Evolutionary conservation across 2,797 vertebrate species (phyloP), one percentile per base, ranked within the genome.

Genomic region (Enteromius paludinosus): DNA sequence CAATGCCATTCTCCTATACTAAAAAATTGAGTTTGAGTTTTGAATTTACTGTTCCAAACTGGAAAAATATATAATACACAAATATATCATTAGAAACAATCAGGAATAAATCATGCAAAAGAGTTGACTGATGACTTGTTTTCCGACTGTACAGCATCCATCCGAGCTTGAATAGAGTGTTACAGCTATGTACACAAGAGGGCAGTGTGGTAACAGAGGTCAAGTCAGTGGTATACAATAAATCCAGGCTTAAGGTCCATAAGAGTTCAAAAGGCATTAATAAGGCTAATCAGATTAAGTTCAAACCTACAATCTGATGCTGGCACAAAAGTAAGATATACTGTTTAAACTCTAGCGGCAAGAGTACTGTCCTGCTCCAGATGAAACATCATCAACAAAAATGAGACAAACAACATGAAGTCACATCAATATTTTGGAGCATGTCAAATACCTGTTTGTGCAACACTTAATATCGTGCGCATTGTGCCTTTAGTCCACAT

Each of bases 401-500:
- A 28, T 0, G 3, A 33, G 12, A 81, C 33, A 15, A 23, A 71
- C 47, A 62, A 38, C 23, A 49, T 41, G 2, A 72, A 64, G 20
- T 47, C 10, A 35, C 43, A 81, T 6, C 2, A 14, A 72, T 35
- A 38, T 9, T 70, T 70, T 52, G 18, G 12, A 73, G 8, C 18
- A 11, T 68, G 0, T 28, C 28, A 59, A 49, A 69, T 69, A 81
- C 71, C 71, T 84, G 71, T 81, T 52, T 0, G 15, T 81, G 25
- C 54, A 35, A 76, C 33, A 82, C 79, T 72, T 69, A 83, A 10
- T 56, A 14, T 56, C 1, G 45, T 56, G 71, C 61, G 33, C 73
- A 81, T 68, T 83, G 85, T 76, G 79, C 83, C 54, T 87, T 66
- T 81, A 78, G 43, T 85, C 79, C 73, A 85, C 85, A 87, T 85